Percentiles rank a stretch among this genome's conserved stretches.
These are phyloP conservation scores for Thalassoma bifasciatum DNA, from an alignment of 2,113 vertebrate genomes.

Conservation along the genomic window DNA sequence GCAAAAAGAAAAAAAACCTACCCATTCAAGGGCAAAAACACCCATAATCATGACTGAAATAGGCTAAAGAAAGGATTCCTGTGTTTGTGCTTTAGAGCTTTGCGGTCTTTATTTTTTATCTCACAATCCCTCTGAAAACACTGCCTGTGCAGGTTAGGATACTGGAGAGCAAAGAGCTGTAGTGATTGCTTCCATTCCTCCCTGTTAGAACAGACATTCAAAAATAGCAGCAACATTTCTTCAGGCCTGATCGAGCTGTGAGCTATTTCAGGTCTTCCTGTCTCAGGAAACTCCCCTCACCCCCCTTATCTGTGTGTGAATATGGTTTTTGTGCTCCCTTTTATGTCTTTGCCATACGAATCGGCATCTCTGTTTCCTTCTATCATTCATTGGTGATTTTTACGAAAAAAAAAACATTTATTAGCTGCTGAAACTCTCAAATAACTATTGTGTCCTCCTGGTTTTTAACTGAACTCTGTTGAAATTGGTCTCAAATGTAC, in stretches of 20 bases:
- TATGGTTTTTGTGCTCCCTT: conserved; percentile 54
- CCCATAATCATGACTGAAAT: conserved; percentile 35
- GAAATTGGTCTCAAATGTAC: neutral
- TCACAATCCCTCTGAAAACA: conserved; percentile 14
- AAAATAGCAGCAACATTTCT: conserved; percentile 78
- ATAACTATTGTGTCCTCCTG: neutral
- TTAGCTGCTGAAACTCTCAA: neutral
- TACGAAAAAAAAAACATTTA: conserved; percentile 13
- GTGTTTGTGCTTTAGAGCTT: neutral
- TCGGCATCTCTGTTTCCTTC: conserved; percentile 37
- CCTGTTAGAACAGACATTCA: conserved; percentile 63
- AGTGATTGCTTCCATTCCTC: conserved; percentile 62
- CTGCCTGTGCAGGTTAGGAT: neutral
- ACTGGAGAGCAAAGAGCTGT: conserved; percentile 19
- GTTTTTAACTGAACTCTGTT: neutral
- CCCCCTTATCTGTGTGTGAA: conserved; percentile 66
- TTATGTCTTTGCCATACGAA: conserved; percentile 38
- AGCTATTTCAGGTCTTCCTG: conserved; percentile 84
- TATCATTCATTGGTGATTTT: conserved; percentile 14
- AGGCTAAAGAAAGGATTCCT: conserved; percentile 28
- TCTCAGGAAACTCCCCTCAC: conserved; percentile 79
- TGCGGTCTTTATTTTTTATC: conserved; percentile 13
- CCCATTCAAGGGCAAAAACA: conserved; percentile 49
- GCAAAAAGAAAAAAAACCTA: conserved; percentile 24
- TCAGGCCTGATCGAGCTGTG: conserved; percentile 72